Evolutionary conservation across 2,797 vertebrate species (phyloP), one percentile per base, ranked within the genome.

Genomic region (Diceros bicornis): DNA sequence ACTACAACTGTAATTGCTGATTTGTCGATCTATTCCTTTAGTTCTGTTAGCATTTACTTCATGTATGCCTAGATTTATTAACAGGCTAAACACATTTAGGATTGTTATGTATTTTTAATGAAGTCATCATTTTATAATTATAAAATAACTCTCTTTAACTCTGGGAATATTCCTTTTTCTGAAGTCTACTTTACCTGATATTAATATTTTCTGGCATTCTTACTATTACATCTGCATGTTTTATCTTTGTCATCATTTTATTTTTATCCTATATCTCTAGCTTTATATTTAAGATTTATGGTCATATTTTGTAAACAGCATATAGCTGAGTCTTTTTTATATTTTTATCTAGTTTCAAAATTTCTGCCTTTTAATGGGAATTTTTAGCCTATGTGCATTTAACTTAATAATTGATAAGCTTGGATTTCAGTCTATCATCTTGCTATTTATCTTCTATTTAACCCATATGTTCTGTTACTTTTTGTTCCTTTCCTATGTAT

Each of bases 121-220:
- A 90, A 77, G n/a, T 88, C 27, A 71, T n/a, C n/a, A 69, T 93
- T 87, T 91, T 25, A 29, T 86, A 50, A 77, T 89, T 83, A 52
- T 44, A 41, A 89, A 59, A 44, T 83, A 90, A 64, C 6, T 41
- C 10, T 77, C 16, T 55, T 61, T 68, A 88, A 75, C 12, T 57
- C 69, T 90, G 25, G 21, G 71, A 72, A 64, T 84, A 85, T 79
- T 64, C 23, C 13, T 91, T 86, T n/a, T 34, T 41, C 29, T 47
- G 3, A 94, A 74, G 62, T 69, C 78, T 78, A 88, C 29, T 68
- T 66, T 75, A 41, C 82, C 47, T 52, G 11, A 62, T 32, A 83
- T 17, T 72, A 59, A 64, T 79, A 37, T 21, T 52, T 96, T 52
- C 27, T n/a, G 85, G 13, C 18, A 86, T 84, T 66, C 18, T 41